A percentile compares a stretch with the other conserved stretches of the same genome.
These are phyloP conservation scores for Pelmatolapia mariae DNA, from an alignment of 2,113 vertebrate species.

Conservation along the genomic window DNA sequence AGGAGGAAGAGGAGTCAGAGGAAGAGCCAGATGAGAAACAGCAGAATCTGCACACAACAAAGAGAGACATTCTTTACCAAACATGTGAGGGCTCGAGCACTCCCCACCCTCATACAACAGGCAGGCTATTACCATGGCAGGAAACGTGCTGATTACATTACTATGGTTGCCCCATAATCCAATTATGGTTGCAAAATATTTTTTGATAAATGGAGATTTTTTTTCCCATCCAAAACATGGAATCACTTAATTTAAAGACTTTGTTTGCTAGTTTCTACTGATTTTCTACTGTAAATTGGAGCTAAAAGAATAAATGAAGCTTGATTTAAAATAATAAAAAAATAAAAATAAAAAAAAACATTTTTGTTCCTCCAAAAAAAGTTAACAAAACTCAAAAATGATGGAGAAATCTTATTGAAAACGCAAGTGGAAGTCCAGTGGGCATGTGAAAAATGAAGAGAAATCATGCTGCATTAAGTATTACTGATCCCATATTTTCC, in stretches of 20 bases:
- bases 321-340: fast-evolving
- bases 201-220: neutral
- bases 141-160: constrained; percentile 70
- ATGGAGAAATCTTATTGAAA: neutral
- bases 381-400: neutral
- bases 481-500: constrained; percentile 51
- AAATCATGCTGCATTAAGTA: constrained; percentile 50
- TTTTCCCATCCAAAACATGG: neutral
- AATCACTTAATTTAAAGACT: neutral
- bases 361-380: neutral
- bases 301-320: neutral
- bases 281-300: neutral
- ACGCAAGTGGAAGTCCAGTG: constrained; percentile 13
- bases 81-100: constrained; percentile 39
- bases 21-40: constrained; percentile 45
- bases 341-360: neutral
- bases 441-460: constrained; percentile 12
- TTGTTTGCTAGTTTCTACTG: neutral
- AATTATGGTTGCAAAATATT: constrained; percentile 51
- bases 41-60: constrained; percentile 50
- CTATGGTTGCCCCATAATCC: constrained; percentile 64
- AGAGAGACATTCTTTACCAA: constrained; percentile 53
- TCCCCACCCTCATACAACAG: constrained; percentile 44
- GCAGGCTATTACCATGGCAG: constrained; percentile 52
- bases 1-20: constrained; percentile 32